Evolutionary conservation across 2,888 invertebrate species (phyloP), one percentile per base, ranked within the genome.

Genomic region (Drosophila cyrtoloma): DNA sequence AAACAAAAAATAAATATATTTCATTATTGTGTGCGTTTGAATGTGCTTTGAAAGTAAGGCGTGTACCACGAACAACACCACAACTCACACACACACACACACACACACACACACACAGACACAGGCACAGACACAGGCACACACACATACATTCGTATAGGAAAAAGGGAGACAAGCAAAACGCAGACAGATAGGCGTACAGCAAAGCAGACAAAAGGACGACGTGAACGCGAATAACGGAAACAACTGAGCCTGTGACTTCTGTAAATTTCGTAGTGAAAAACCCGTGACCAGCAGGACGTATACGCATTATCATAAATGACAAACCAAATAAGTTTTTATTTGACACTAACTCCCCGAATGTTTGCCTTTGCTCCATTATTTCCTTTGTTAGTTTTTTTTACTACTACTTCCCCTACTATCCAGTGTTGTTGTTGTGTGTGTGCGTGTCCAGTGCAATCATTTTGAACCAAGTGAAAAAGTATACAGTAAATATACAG

Each of bases 231-330:
- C 52, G 47, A 52, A 63, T 47, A 76, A 67, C 52, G 62, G 12
- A 69, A 64, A 52, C 56, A 62, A 70, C 63, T 50, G 28, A 56
- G 59, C 42, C 12, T 30, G 39, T 51, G 51, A 47, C 69, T 72
- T 59, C 64, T 75, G 75, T 72, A 65, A 75, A 79, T 71, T 79
- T 82, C 55, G 62, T 69, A 74, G 72, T 51, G 53, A n/a, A 32
- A 55, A 26, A 26, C 52, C 59, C 70, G 57, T 77, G 77, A 42
- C 68, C 82, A 79, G 61, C 81, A 64, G 71, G 75, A 82, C 77
- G 75, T 77, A 77, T 75, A 80, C 79, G 80, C 86, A 86, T 86
- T 86, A 75, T 69, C 82, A 86, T 86, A 86, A 86, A 80, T 77
- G 64, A 60, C 79, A 75, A 67, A 62, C 52, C 55, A 28, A 79